Conservation (phyloP, 2,113 vertebrate genomes). For the Tragulus kanchil region DNA sequence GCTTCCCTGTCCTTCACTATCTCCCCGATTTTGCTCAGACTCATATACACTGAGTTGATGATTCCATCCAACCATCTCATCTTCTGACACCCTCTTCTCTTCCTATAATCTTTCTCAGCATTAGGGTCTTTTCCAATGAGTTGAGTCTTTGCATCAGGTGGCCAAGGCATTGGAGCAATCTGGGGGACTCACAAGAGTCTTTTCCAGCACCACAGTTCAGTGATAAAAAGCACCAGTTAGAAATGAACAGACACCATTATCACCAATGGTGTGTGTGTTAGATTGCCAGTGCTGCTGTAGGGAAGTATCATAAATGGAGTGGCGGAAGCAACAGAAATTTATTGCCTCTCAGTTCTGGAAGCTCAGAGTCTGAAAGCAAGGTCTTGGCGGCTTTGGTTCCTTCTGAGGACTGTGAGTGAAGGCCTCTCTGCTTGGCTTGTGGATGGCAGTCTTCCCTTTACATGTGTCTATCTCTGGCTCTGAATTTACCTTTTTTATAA, state of each 20-base stretch:
- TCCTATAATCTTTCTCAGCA: background rate
- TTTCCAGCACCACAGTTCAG: background rate
- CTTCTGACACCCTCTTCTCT: background rate
- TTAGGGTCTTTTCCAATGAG: background rate
- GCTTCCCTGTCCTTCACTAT: background rate
- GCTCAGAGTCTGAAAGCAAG: background rate
- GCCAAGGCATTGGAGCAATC: background rate
- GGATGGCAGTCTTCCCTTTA: background rate
- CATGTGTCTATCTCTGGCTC: background rate
- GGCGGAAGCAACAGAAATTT: background rate
- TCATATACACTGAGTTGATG: background rate
- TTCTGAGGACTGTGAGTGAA: background rate
- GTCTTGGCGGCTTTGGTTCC: background rate
- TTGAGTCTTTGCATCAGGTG: background rate
- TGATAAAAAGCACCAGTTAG: background rate
- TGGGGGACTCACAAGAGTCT: background rate
- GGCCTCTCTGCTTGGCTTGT: background rate
- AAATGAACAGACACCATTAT: background rate
- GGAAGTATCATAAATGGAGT: background rate
- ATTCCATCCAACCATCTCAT: background rate
- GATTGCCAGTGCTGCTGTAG: background rate
- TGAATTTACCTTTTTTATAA: background rate
- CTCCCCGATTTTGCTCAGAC: background rate
- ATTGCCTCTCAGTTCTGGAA: background rate
- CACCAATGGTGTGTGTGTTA: background rate